A percentile compares a stretch with the other conserved stretches of the same genome.
Conservation (phyloP, 2,113 vertebrate species). For the Camelus dromedarius region DNA sequence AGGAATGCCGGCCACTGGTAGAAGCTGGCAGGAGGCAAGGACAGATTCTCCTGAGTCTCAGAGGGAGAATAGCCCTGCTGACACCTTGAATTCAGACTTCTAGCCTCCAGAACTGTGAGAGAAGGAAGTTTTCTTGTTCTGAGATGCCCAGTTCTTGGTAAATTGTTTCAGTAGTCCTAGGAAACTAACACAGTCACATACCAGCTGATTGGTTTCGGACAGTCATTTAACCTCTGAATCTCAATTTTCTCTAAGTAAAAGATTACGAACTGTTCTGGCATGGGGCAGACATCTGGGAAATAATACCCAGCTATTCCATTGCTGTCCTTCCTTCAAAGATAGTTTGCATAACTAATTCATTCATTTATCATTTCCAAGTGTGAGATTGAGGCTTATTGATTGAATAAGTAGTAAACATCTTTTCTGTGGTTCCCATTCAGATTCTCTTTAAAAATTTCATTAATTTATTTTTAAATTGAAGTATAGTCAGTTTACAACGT, state of each 20-base stretch:
- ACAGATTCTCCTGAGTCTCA: neutral
- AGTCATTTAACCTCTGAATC: neutral
- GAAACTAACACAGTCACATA: neutral
- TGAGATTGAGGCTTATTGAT: neutral
- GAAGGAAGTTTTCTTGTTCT: neutral
- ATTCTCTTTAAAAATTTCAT: neutral
- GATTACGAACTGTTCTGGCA: neutral
- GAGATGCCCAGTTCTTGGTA: neutral
- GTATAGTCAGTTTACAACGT: no score
- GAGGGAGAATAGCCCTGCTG: neutral
- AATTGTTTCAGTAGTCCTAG: neutral
- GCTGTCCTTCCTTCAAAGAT: neutral
- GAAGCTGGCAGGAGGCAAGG: neutral
- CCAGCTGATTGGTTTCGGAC: neutral
- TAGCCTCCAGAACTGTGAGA: neutral
- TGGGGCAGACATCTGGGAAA: neutral
- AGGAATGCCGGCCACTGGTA: neutral
- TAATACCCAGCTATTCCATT: neutral
- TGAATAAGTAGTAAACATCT: neutral
- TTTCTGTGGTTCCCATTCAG: neutral
- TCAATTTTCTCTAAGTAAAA: neutral
- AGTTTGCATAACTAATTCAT: neutral
- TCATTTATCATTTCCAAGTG: neutral
- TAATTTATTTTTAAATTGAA: no score
- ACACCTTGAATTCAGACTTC: neutral